Evolutionary conservation across 1,140 invertebrate genomes (phyloP).

Genomic region (Charaxes varanes): DNA sequence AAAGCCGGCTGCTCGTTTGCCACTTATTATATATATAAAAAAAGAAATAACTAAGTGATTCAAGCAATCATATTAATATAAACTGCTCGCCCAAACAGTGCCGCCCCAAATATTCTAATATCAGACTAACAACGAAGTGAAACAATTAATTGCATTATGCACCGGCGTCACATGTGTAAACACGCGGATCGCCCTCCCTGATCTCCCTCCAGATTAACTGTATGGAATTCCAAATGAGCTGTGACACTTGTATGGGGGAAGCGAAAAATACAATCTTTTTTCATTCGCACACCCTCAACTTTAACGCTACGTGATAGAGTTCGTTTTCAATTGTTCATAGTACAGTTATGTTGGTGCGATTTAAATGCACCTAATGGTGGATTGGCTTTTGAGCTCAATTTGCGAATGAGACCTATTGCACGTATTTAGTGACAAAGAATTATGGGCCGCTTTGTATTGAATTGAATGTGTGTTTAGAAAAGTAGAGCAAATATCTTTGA

Average conservation of each 20-base stretch:
- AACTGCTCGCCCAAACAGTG: neutral
- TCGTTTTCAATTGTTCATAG: constrained; percentile 18
- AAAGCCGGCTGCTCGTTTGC: too few species aligned
- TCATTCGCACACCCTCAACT: constrained; percentile 6
- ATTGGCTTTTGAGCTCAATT: constrained; percentile 68
- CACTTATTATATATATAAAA: too few species aligned
- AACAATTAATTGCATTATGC: constrained; percentile 60
- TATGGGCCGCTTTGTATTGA: constrained; percentile 19
- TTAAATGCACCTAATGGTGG: constrained; percentile 37
- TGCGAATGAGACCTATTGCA: constrained; percentile 50
- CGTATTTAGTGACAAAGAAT: constrained; percentile 51
- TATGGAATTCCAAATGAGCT: constrained; percentile 68
- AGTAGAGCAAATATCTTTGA: neutral
- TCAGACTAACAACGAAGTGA: constrained; percentile 24
- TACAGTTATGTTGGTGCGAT: constrained; percentile 15
- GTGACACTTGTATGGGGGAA: constrained; percentile 27
- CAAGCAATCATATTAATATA: too few species aligned
- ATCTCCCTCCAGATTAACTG: constrained; percentile 56
- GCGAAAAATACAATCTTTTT: neutral
- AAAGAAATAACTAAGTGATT: too few species aligned
- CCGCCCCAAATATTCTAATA: constrained; percentile 16
- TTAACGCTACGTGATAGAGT: constrained; percentile 23
- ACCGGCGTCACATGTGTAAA: constrained; percentile 57
- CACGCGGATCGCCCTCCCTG: constrained; percentile 31
- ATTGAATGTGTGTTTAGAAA: constrained; percentile 8